Conservation (phyloP, 2,888 invertebrate species). For the Catonia carolina region DNA sequence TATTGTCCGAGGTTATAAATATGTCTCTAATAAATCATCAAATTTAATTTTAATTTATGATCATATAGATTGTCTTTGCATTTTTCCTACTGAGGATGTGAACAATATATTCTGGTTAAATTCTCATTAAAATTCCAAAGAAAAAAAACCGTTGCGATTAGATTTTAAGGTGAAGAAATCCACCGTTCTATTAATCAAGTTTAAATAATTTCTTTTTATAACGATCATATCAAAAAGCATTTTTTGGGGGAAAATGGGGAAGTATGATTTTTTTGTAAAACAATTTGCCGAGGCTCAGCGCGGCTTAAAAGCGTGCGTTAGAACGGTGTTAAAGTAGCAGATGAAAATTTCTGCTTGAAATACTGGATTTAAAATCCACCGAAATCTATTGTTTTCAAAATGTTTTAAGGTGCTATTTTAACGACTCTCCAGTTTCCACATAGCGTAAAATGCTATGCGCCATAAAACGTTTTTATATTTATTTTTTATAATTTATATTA, state of each 20-base stretch:
- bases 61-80: constrained; percentile 14
- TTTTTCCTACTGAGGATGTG: constrained; percentile 8
- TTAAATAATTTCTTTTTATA: constrained; percentile 21
- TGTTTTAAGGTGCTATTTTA: constrained; percentile 25
- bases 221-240: constrained; percentile 11
- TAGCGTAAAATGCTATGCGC: constrained; percentile 33
- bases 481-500: constrained; percentile 38
- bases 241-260: too few relatives aligned
- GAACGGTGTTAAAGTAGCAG: constrained; percentile 23
- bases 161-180: constrained; percentile 3
- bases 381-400: constrained; percentile 25
- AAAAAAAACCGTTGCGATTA: too few relatives aligned
- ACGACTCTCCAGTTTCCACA: constrained; percentile 33
- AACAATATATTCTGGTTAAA: too few relatives aligned
- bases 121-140: too few relatives aligned
- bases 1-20: too few relatives aligned
- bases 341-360: constrained; percentile 20
- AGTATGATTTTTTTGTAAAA: neutral
- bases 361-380: constrained; percentile 20
- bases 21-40: too few relatives aligned
- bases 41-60: neutral
- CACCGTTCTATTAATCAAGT: constrained; percentile 8
- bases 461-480: constrained; percentile 31
- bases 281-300: constrained; percentile 9
- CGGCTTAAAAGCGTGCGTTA: neutral